A percentile compares a stretch with the other conserved stretches of the same genome.
Conservation (phyloP, 2,797 vertebrate genomes). For the Lindbergichthys nudifrons region DNA sequence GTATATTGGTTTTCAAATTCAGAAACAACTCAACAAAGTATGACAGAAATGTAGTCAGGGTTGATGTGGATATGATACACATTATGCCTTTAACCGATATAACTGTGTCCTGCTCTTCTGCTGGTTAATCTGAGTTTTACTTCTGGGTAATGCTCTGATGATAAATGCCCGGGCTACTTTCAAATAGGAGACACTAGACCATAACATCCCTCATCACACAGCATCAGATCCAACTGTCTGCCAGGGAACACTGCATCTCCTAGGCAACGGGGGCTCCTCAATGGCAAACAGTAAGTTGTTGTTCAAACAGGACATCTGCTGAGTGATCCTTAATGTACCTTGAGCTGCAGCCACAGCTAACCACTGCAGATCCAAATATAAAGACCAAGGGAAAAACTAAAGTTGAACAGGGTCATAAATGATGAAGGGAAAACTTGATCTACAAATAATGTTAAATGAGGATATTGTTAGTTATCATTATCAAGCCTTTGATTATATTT, state of each 20-base stretch:
- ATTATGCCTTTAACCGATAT: not conserved
- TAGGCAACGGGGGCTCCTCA: conserved; percentile 58
- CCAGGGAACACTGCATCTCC: conserved; percentile 59
- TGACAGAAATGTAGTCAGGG: too few species aligned
- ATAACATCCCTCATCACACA: conserved; percentile 28
- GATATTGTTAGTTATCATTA: too few species aligned
- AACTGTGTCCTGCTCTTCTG: not conserved
- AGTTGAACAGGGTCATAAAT: not conserved
- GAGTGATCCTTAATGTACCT: conserved; percentile 32
- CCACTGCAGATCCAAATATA: conserved; percentile 2
- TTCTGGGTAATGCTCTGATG: not conserved
- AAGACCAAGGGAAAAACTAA: not conserved
- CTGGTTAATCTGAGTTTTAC: not conserved
- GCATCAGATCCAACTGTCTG: conserved; percentile 46
- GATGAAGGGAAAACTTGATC: too few species aligned
- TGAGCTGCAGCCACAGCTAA: conserved; percentile 26
- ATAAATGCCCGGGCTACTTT: conserved; percentile 5
- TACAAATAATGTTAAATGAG: too few species aligned
- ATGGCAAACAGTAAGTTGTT: conserved; percentile 43
- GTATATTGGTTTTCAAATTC: too few species aligned
- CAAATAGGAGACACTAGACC: conserved; percentile 12
- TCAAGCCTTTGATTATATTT: too few species aligned
- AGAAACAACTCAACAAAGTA: too few species aligned
- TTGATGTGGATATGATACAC: too few species aligned
- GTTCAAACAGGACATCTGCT: conserved; percentile 45